Evolutionary conservation across 2,113 vertebrate species (phyloP).

Genomic region (Hemiprocne comata): DNA sequence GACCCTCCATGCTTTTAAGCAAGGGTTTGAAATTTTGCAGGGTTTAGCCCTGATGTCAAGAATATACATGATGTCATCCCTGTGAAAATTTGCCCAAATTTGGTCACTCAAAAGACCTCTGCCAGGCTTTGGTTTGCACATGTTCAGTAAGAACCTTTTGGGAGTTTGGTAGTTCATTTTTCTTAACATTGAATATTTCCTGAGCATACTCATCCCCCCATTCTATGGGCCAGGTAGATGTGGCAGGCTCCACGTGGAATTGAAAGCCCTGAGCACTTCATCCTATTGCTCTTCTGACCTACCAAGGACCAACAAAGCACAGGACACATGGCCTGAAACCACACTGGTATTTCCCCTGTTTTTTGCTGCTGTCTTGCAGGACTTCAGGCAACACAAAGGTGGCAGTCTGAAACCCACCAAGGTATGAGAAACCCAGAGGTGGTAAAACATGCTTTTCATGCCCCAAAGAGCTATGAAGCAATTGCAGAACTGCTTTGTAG

Average conservation of each 20-base stretch:
- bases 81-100: slow-evolving; percentile 29
- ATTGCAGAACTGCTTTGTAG: not conserved
- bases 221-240: not conserved
- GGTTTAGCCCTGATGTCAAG: not conserved
- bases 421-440: not conserved
- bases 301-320: not conserved
- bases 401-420: not conserved
- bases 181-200: not conserved
- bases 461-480: not conserved
- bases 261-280: fast-evolving
- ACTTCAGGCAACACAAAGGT: not conserved
- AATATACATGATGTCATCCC: not conserved
- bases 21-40: slow-evolving; percentile 33
- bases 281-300: not conserved
- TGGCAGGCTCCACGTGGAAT: not conserved
- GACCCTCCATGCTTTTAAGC: not conserved
- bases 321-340: not conserved
- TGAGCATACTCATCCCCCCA: not conserved
- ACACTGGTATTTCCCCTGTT: not conserved
- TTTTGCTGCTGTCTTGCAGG: not conserved
- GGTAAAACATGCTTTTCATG: not conserved
- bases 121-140: not conserved
- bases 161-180: not conserved
- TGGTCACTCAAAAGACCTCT: not conserved
- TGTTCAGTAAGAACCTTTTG: not conserved